phyloP scores from a whole-genome alignment of 2,888 invertebrate genomes.

The Drosophila borborema region DNA sequence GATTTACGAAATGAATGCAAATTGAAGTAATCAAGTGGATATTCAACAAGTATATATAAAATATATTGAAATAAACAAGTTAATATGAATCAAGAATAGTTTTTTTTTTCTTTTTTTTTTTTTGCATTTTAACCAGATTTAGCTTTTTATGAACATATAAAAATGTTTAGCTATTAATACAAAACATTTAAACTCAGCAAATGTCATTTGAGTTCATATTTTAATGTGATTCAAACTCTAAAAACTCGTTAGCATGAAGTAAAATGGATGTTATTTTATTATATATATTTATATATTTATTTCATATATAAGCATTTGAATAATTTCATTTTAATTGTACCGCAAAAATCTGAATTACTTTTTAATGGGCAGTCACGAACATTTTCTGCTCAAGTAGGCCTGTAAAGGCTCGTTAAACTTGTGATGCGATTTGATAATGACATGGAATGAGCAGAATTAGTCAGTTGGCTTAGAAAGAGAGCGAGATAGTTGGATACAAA shows the following conservation, averaged over 20 bases:
- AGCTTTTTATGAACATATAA: background rate
- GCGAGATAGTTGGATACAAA: background rate
- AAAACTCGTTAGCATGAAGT: background rate
- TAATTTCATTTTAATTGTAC: background rate
- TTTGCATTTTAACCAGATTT: background rate
- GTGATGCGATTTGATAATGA: constrained; percentile 13
- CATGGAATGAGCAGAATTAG: background rate
- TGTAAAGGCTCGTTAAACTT: constrained; percentile 41
- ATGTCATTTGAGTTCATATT: background rate
- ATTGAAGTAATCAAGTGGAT: too few relatives aligned
- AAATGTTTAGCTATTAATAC: background rate
- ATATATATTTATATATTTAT: background rate
- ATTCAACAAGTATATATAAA: too few relatives aligned
- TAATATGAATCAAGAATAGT: too few relatives aligned
- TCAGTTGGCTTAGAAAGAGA: background rate
- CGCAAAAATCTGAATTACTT: constrained; percentile 1
- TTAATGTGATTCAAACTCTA: background rate
- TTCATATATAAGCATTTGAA: too few relatives aligned
- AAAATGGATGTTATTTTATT: background rate
- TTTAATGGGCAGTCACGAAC: constrained; percentile 23
- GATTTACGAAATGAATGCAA: too few relatives aligned
- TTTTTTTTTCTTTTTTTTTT: too few relatives aligned
- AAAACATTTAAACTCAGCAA: background rate
- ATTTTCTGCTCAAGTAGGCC: constrained; percentile 47
- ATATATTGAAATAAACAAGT: too few relatives aligned